Percentiles rank a stretch among this genome's conserved stretches.
These are phyloP conservation scores for Coreoperca whiteheadi DNA, from an alignment of 2,113 vertebrate species.

Conservation along the genomic window DNA sequence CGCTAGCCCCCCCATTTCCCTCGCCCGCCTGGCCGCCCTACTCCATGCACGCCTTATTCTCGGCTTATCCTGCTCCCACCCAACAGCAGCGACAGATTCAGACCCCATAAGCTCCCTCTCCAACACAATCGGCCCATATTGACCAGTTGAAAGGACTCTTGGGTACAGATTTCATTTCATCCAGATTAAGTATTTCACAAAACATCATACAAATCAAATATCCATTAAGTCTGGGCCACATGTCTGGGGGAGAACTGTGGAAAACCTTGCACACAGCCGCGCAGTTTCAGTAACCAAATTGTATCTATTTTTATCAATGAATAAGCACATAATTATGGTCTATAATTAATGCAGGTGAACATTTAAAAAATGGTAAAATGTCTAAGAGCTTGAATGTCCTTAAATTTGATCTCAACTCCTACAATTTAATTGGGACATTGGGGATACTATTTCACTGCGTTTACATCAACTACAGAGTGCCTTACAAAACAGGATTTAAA, in stretches of 20 bases:
- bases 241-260: background rate
- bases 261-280: background rate
- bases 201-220: conserved; percentile 40
- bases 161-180: conserved; percentile 52
- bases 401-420: background rate
- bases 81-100: conserved; percentile 41
- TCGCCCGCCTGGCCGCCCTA: background rate
- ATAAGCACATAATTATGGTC: background rate
- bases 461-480: conserved; percentile 32
- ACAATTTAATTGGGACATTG: conserved; percentile 27
- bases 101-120: conserved; percentile 40
- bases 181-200: conserved; percentile 39
- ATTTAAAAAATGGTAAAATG: conserved; percentile 18
- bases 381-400: conserved; percentile 21
- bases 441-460: conserved; percentile 39
- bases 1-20: background rate
- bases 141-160: conserved; percentile 28
- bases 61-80: conserved; percentile 24
- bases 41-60: conserved; percentile 35
- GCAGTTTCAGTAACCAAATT: background rate
- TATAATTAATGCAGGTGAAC: conserved; percentile 12
- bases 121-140: conserved; percentile 46
- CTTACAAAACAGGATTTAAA: conserved; percentile 5
- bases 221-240: conserved; percentile 14
- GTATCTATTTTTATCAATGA: background rate